Base-by-base conservation (phyloP, 2,888 invertebrate genomes). In the Herminia tarsipennalis region DNA sequence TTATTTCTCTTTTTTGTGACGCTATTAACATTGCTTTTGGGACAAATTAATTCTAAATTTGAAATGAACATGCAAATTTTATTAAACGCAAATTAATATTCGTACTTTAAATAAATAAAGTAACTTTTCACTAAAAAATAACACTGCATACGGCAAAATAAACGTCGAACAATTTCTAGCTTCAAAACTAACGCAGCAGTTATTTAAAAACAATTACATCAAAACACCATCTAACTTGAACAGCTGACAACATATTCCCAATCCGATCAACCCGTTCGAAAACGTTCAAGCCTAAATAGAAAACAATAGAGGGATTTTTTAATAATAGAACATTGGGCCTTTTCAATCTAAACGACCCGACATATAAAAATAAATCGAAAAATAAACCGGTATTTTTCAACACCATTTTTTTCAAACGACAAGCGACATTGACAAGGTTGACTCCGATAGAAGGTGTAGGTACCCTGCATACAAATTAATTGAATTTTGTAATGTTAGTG, bases 261-360 rank as follows among this genome's bases (percentile, higher is more conserved):
- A 59, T 54, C 48, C 35, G 60, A 64, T 47, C 47, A 56, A 56
- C 39, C 37, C 42, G 36, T 46, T 12, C n/a, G n/a, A 12, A 10
- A n/a, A 41, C 46, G 17, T 18, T 53, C 44, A 40, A 41, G 40
- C 38, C 43, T 58, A 37, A 53, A 56, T 37, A 36, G 33, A 56
- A 66, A 66, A 63, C 53, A 59, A 66, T 51, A 37, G 34, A 52
- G n/a, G n/a, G n/a, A n/a, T 47, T 50, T 56, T 59, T 66, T 25
- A 49, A 58, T 56, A 58, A 56, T 58, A 56, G 40, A 65, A 44
- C 49, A 41, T 43, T 14, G 21, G 4, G 9, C 18, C 18, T 24
- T 30, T 24, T 40, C 13, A 12, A 12, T 13, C 12, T 32, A 24
- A 24, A 17, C 25, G 12, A 24, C 5, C 5, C 13, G 3, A 10